These are phyloP conservation scores for Sycobia sp. DNA, from an alignment of 1,140 invertebrate genomes.

Conservation along the genomic window DNA sequence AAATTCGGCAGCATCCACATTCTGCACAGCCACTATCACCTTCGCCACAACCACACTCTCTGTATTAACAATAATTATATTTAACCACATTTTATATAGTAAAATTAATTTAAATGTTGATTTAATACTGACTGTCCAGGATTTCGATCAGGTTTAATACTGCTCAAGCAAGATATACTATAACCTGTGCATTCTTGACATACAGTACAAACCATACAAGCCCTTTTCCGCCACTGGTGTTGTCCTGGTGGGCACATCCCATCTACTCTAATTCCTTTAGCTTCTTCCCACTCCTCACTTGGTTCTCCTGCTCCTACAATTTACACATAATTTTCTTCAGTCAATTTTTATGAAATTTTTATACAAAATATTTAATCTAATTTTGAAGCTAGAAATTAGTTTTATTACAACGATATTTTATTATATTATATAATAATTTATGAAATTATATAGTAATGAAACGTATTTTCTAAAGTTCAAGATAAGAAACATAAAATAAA, in stretches of 20 bases:
- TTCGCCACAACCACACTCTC: slow-evolving; percentile 93
- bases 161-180: slow-evolving; percentile 82
- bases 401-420: too few relatives aligned
- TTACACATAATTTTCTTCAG: too few relatives aligned
- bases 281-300: slow-evolving; percentile 67
- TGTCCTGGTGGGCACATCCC: slow-evolving; percentile 70
- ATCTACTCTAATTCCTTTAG: slow-evolving; percentile 53
- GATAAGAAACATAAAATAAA: background rate
- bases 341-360: too few relatives aligned
- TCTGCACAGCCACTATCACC: slow-evolving; percentile 91
- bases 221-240: slow-evolving; percentile 81
- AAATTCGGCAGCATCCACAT: slow-evolving; percentile 90
- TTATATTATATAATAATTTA: background rate
- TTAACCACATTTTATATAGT: background rate
- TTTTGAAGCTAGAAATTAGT: too few relatives aligned
- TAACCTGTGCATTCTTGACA: slow-evolving; percentile 96
- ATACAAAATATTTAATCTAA: too few relatives aligned
- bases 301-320: slow-evolving; percentile 44
- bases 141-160: slow-evolving; percentile 77
- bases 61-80: slow-evolving; percentile 50
- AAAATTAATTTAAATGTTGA: slow-evolving; percentile 14
- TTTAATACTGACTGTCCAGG: slow-evolving; percentile 83
- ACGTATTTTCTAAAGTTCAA: too few relatives aligned
- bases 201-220: slow-evolving; percentile 87
- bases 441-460: too few relatives aligned